Evolutionary conservation across 2,888 invertebrate genomes (phyloP).

Genomic region (Chromoteleia sp.): DNA sequence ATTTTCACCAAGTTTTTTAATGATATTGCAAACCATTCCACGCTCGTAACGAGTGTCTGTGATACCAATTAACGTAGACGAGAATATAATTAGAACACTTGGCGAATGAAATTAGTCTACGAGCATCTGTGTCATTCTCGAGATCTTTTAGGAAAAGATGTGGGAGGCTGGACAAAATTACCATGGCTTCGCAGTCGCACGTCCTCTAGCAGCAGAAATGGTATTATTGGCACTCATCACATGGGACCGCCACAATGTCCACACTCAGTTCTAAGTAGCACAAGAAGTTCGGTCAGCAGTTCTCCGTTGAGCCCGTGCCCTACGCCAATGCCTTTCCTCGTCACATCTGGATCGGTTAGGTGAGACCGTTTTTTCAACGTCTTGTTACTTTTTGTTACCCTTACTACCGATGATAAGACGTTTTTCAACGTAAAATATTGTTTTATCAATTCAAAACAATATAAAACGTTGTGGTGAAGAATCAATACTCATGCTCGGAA

Average conservation of each 20-base stretch:
- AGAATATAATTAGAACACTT: constrained; percentile 12
- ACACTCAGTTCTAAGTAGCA: constrained; percentile 89
- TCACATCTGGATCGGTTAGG: constrained; percentile 90
- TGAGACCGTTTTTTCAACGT: constrained; percentile 78
- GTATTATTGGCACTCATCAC: constrained; percentile 76
- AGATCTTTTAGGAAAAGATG: constrained; percentile 78
- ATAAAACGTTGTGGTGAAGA: neutral
- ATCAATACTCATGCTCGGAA: neutral
- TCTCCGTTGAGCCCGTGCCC: constrained; percentile 90
- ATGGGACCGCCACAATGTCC: constrained; percentile 89
- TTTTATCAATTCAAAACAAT: neutral
- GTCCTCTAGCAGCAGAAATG: constrained; percentile 69
- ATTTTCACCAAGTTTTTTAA: constrained; percentile 22
- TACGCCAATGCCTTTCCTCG: constrained; percentile 91
- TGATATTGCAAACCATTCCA: constrained; percentile 7
- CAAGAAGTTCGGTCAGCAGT: constrained; percentile 88
- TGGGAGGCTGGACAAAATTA: constrained; percentile 80
- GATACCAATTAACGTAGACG: neutral
- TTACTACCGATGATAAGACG: neutral
- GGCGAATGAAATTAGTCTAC: neutral
- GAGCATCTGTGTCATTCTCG: constrained; percentile 15
- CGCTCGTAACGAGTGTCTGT: neutral
- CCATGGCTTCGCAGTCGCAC: constrained; percentile 79
- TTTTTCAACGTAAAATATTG: neutral
- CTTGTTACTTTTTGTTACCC: neutral